phyloP scores from a whole-genome alignment of 2,797 vertebrate species.

The Sebastes flavidus region DNA sequence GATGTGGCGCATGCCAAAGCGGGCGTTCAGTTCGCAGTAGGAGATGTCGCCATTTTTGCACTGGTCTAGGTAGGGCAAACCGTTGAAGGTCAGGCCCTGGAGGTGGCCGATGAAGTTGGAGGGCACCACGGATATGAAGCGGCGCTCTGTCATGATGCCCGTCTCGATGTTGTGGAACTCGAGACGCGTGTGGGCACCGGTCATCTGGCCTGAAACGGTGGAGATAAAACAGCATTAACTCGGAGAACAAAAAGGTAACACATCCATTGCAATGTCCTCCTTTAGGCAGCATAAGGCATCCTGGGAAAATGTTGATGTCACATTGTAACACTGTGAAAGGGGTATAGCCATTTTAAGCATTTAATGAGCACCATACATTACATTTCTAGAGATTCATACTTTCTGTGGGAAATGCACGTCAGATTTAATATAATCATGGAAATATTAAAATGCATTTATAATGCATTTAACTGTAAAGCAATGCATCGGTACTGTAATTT shows the following conservation, averaged over 20 bases:
- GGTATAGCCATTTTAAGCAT: background rate
- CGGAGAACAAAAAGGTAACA: background rate
- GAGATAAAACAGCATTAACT: background rate
- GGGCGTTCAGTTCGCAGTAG: slow-evolving; percentile 94
- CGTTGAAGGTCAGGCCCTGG: slow-evolving; percentile 90
- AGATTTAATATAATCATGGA: background rate
- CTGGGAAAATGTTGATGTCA: background rate
- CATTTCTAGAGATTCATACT: background rate
- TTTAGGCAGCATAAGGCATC: background rate
- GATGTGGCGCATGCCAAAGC: slow-evolving; percentile 92
- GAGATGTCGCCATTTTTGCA: slow-evolving; percentile 96
- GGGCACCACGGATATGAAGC: slow-evolving; percentile 91
- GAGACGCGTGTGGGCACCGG: slow-evolving; percentile 90
- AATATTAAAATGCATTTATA: background rate
- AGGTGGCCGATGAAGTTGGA: slow-evolving; percentile 96
- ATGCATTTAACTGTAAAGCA: background rate
- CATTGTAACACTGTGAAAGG: background rate
- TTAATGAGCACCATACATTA: background rate
- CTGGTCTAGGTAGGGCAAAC: slow-evolving; percentile 92
- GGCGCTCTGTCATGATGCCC: slow-evolving; percentile 94
- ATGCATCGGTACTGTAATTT: background rate
- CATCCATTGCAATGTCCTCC: background rate
- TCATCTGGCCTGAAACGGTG: slow-evolving; percentile 88
- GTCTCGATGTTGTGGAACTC: slow-evolving; percentile 97
- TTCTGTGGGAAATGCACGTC: background rate